Evolutionary conservation across 2,113 vertebrate genomes (phyloP).

Genomic region (Capreolus pygargus): DNA sequence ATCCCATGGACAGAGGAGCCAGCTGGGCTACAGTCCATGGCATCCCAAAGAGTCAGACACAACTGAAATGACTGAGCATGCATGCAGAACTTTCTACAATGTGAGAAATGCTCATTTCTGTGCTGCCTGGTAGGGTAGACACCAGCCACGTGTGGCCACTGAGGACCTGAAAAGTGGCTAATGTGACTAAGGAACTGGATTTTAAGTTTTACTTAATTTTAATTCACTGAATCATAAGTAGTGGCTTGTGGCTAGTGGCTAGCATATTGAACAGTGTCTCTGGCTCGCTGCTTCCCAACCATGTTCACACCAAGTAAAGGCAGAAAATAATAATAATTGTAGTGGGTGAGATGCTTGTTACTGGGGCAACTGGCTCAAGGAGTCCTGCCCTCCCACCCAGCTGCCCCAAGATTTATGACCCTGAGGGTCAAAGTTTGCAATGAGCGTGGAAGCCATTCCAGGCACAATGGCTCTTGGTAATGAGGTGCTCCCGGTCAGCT

Average conservation of each 20-base stretch:
- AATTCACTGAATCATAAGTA: not conserved
- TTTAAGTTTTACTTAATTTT: not conserved
- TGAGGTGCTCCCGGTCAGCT: not conserved
- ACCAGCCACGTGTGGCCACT: accelerated
- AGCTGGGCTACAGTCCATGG: not conserved
- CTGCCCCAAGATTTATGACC: no score
- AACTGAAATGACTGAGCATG: not conserved
- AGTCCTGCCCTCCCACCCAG: not conserved
- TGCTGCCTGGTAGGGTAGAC: not conserved
- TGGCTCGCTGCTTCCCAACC: not conserved
- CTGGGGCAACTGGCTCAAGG: not conserved
- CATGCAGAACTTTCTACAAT: not conserved
- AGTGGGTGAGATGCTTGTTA: not conserved
- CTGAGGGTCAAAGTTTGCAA: not conserved
- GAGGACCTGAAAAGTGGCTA: not conserved
- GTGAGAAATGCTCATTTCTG: not conserved
- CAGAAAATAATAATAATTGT: not conserved
- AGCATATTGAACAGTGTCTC: not conserved
- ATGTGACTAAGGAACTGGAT: not conserved
- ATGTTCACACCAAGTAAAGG: not conserved
- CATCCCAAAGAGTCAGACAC: not conserved
- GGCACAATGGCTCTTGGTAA: not conserved
- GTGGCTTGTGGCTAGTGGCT: not conserved
- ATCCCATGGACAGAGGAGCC: not conserved
- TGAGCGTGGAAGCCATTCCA: no score